phyloP scores from a whole-genome alignment of 2,113 vertebrate species.

The Leptodactylus fuscus region DNA sequence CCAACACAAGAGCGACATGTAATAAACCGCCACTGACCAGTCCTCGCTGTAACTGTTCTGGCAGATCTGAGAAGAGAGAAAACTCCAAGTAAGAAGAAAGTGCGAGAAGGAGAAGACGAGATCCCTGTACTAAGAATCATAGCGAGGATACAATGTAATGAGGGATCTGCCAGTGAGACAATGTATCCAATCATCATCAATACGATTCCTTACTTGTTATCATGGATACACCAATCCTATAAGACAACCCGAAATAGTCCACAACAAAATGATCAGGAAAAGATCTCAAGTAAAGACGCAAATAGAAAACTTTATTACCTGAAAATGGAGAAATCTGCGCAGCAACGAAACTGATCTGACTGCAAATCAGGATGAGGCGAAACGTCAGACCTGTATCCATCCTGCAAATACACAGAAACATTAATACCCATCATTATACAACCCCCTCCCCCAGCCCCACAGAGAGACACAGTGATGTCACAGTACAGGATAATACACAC shows the following conservation, averaged over 20 bases:
- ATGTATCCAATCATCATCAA: background rate
- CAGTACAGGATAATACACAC: no score
- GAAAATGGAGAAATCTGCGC: conserved; percentile 27
- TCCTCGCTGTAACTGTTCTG: conserved; percentile 73
- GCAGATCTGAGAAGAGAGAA: conserved; percentile 74
- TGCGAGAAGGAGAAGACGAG: no score
- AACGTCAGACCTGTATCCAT: conserved; percentile 31
- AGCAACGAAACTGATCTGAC: background rate
- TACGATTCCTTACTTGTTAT: background rate
- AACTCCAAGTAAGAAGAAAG: no score
- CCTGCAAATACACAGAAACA: conserved; percentile 30
- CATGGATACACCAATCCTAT: background rate
- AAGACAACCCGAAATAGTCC: background rate
- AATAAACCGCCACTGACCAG: conserved; percentile 75
- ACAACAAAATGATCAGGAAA: background rate
- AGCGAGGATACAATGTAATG: no score
- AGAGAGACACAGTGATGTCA: no score
- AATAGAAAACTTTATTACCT: conserved; percentile 32
- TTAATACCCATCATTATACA: no score
- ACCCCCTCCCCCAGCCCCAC: no score
- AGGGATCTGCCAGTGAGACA: background rate
- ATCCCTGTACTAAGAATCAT: no score
- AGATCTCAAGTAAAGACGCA: background rate
- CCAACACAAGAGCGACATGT: no score
- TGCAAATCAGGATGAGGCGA: conserved; percentile 31